Percentiles rank a stretch among this genome's conserved stretches.
These are phyloP conservation scores for Ecliptopera silaceata DNA, from an alignment of 2,888 invertebrate species.

Conservation along the genomic window DNA sequence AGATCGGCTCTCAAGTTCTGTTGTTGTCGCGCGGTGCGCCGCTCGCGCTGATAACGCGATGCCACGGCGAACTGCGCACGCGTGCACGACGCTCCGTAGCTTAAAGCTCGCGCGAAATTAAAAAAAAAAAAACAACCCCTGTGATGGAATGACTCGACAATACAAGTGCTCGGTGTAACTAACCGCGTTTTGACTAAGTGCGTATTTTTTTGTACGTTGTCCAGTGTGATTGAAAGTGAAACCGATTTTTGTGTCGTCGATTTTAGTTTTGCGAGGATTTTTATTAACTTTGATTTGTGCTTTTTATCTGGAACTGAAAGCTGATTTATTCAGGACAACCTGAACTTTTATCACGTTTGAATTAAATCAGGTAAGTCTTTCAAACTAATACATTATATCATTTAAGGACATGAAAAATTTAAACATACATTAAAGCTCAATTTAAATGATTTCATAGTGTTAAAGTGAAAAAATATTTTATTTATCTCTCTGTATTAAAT, in stretches of 20 bases:
- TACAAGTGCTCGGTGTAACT: constrained; percentile 59
- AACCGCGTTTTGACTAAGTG: constrained; percentile 48
- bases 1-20: constrained; percentile 81
- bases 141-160: constrained; percentile 67
- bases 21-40: constrained; percentile 80
- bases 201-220: constrained; percentile 46
- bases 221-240: constrained; percentile 65
- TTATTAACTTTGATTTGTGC: constrained; percentile 45
- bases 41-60: constrained; percentile 81
- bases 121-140: constrained; percentile 47
- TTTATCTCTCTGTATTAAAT: neutral
- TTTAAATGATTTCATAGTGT: neutral
- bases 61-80: constrained; percentile 77
- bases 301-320: constrained; percentile 36
- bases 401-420: neutral
- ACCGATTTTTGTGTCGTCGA: constrained; percentile 59
- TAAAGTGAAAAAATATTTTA: neutral
- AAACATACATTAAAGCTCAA: neutral
- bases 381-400: neutral
- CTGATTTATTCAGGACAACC: constrained; percentile 30
- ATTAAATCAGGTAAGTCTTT: constrained; percentile 30
- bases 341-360: constrained; percentile 17
- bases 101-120: constrained; percentile 69
- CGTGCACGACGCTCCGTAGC: constrained; percentile 65
- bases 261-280: constrained; percentile 47